Base-by-base conservation (phyloP, 2,113 vertebrate genomes). In the Lamprotornis superbus region DNA sequence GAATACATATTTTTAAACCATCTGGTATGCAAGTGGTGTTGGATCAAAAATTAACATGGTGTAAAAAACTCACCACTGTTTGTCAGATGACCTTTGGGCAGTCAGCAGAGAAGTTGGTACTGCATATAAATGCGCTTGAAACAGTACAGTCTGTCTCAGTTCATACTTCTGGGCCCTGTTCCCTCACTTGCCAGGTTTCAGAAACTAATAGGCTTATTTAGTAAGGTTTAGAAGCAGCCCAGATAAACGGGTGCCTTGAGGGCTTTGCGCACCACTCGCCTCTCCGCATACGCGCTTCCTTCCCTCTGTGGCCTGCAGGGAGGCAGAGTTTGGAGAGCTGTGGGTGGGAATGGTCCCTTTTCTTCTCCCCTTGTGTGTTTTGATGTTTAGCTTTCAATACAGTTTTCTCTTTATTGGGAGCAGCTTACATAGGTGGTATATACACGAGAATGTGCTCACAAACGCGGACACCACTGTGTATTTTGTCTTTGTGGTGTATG, bases 81-180 rank as follows among this genome's bases (percentile, higher is more conserved):
- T 96, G 95, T 97, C 96, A 97, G 94, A 55, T 96, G 95, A 97
- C 96, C 96, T 97, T 95, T 95, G 84, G 84, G 79, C 85, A 94
- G 78, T 89, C 91, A 67, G 12, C 63, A 74, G 79, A 84, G 87
- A 89, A 93, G 84, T 71, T 75, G 4, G 78, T 87, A 40, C 40
- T 57, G 90, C 92, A 75, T 90, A 89, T 87, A 87, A 97, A 93
- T 88, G 87, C 40, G 23, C 89, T 86, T 65, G 77, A 83, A 96
- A 47, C 59, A 70, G 61, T 73, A 12, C 10, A 3, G 75, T 46
- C 64, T 90, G 94, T 81, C 88, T 89, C 9, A 4, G 55, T 90
- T 87, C 46, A 5, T 81, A 83, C 81, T 96, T 93, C 57, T 74
- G 96, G 88, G 92, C 88, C 81, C 53, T 79, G 61, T 94, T 95